Base-by-base conservation (phyloP, 2,113 vertebrate species). In the Urocitellus parryii region DNA sequence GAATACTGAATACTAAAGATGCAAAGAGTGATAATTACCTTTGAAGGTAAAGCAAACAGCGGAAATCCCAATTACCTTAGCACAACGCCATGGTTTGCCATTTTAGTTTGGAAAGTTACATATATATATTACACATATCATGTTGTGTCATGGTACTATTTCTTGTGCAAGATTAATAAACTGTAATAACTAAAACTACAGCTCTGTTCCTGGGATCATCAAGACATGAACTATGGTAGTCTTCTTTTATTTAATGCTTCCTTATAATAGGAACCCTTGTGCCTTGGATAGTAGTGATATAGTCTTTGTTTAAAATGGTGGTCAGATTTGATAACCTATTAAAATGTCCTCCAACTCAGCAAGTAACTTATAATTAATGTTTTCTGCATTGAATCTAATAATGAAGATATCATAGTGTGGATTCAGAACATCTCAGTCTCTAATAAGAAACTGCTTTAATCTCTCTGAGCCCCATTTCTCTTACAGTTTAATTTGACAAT, bases 351-450 rank as follows among this genome's bases (percentile, higher is more conserved):
- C 67, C 37, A 94, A 4, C 16, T 87, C 63, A 88, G 8, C 72
- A 86, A 92, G 63, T 90, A 80, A 87, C 22, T 90, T 92, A 27
- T 22, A 53, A 84, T 81, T 93, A 34, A 4, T 81, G 25, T 80
- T 83, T 95, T 51, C 51, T 94, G 6, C 70, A 32, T 92, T 91
- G 24, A 90, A 70, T 74, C 88, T 98, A 80, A 84, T 82, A 61
- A 24, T 81, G 48, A 70, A 78, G 53, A 39, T 74, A 39, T 39
- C 70, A 32, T 48, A 22, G 25, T 86, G 0, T 80, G 27, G 53
- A 82, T 83, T 97, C 42, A 85, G 53, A 90, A 68, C n/a, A 67
- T 94, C 27, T 86, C 82, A 78, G 17, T 63, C 58, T 86, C 58
- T 92, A 65, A n/a, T 45, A 73, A 16, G 58, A 72, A 84, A 58